These are phyloP conservation scores for Python bivittatus DNA, from an alignment of 2,113 vertebrate species.

Conservation along the genomic window DNA sequence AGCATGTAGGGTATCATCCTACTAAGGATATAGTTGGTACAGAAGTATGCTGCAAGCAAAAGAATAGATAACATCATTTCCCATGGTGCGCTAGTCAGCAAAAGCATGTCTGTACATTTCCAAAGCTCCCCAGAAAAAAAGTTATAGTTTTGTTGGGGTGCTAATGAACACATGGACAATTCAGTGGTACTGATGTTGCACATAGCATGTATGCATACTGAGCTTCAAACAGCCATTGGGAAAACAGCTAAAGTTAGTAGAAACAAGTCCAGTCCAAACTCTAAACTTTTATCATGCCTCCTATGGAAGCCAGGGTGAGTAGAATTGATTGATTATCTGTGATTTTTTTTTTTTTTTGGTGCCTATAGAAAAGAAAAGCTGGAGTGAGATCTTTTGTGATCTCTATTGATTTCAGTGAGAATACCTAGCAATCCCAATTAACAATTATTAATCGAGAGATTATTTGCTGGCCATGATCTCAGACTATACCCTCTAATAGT, in stretches of 20 bases:
- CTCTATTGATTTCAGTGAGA: background rate
- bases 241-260: background rate
- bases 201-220: background rate
- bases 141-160: background rate
- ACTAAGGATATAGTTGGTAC: background rate
- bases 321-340: background rate
- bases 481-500: background rate
- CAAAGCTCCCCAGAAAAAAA: background rate
- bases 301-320: background rate
- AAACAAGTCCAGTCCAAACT: background rate
- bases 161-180: background rate
- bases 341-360: background rate
- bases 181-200: background rate
- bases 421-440: background rate
- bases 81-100: background rate
- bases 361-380: too few species aligned
- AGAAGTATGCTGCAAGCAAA: background rate
- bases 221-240: background rate
- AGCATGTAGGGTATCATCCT: background rate
- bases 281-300: background rate
- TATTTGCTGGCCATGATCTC: background rate
- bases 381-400: background rate
- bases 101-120: background rate
- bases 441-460: background rate
- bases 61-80: background rate